Base-by-base conservation (phyloP, 2,113 vertebrate species). In the Syrmaticus mikado region DNA sequence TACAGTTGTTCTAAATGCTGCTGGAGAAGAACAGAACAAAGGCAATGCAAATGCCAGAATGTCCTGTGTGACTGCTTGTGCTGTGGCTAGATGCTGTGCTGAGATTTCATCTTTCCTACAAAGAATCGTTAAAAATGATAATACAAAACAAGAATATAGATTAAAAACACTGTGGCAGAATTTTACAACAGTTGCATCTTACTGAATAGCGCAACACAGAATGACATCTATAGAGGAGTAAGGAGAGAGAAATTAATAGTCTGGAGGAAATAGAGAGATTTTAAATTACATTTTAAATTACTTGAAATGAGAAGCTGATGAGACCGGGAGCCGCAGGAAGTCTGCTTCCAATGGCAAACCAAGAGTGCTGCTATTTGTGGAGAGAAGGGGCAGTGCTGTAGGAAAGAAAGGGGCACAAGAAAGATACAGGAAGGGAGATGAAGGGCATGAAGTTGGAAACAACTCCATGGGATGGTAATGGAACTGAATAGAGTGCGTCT, bases 251-350 rank as follows among this genome's bases (percentile, higher is more conserved):
- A 94, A 96, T 95, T 95, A 96, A 97, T 94, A 95, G 94, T 89
- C 93, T 95, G 82, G 85, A 95, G 96, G 93, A 95, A 95, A 96
- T 88, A 94, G 95, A 90, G 91, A 91, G 68, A 94, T 95, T 95
- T 95, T 82, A 94, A 96, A 96, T 97, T 94, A 91, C 95, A 94
- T 96, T 95, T 96, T 92, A 97, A 95, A 97, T 96, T 96, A 96
- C 93, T 95, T 95, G 90, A 95, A 96, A 97, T 92, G 90, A 94
- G 93, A 92, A 94, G 76, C 94, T 95, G 96, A 96, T 96, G 94
- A 97, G 87, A 96, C 87, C 92, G 93, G 85, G 94, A 96, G 92
- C 94, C 3, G 83, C 82, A 96, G 95, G 95, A 96, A 96, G 94
- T 95, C 90, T 96, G 94, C 74, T 93, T 95, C 92, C 92, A 94